These are phyloP conservation scores for Scomberomorus guttatus DNA, from an alignment of 2,797 vertebrate species.

Conservation along the genomic window DNA sequence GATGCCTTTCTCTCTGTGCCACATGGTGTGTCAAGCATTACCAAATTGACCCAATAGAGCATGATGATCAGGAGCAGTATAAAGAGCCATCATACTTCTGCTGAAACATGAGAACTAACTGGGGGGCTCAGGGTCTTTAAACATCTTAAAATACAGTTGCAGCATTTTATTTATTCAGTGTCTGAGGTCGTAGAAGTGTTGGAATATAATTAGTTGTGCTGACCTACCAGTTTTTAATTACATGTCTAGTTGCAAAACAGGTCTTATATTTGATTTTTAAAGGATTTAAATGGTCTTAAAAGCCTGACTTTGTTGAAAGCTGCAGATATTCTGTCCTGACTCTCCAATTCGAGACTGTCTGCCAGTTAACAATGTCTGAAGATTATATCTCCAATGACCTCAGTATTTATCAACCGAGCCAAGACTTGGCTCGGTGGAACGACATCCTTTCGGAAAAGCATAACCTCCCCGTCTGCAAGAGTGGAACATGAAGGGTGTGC, in stretches of 20 bases:
- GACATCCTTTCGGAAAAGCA: constrained; percentile 4
- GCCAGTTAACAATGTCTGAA: neutral
- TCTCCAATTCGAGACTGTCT: neutral
- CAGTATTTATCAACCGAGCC: neutral
- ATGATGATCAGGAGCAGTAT: neutral
- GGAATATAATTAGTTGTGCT: neutral
- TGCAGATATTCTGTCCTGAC: neutral
- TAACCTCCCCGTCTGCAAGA: neutral
- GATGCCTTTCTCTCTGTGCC: neutral
- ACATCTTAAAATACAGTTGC: neutral
- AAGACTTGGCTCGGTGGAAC: neutral
- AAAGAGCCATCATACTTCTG: neutral
- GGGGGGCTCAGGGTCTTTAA: neutral
- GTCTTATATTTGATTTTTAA: neutral
- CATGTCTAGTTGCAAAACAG: neutral
- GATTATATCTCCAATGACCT: constrained; percentile 14
- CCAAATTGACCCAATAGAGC: neutral
- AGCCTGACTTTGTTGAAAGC: constrained; percentile 5
- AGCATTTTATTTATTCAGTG: neutral
- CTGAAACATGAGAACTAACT: neutral
- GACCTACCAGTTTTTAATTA: neutral
- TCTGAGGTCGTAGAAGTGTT: neutral
- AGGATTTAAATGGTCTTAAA: neutral
- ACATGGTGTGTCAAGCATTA: neutral
- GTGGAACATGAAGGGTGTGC: neutral